Evolutionary conservation across 2,797 vertebrate genomes (phyloP).

Genomic region (Gouania willdenowi): DNA sequence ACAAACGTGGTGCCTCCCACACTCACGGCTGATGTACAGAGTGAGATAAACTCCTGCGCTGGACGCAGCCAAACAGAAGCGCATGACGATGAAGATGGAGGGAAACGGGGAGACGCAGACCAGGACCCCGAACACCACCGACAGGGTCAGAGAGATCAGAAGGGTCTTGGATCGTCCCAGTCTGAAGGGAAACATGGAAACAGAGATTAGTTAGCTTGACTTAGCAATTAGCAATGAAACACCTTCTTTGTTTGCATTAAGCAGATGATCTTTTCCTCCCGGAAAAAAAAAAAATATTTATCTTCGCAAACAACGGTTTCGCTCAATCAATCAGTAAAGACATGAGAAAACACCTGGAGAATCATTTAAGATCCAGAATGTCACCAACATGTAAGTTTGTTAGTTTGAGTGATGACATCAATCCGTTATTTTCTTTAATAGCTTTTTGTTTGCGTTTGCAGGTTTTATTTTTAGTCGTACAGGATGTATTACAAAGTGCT

Average conservation of each 20-base stretch:
- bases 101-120: conserved; percentile 83
- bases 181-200: conserved; percentile 49
- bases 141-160: conserved; percentile 79
- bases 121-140: conserved; percentile 83
- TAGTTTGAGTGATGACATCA: too few species aligned
- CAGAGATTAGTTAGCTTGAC: neutral
- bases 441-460: too few species aligned
- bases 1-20: too few species aligned
- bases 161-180: conserved; percentile 81
- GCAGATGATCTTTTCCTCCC: conserved; percentile 6
- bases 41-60: conserved; percentile 82
- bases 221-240: neutral
- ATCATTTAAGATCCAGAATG: too few species aligned
- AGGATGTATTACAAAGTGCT: too few species aligned
- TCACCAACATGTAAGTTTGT: too few species aligned
- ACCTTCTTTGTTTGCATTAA: conserved; percentile 3
- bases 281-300: conserved; percentile 8
- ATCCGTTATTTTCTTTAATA: too few species aligned
- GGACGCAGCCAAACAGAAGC: conserved; percentile 83
- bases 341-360: too few species aligned
- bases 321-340: conserved; percentile 46
- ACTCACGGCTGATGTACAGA: conserved; percentile 86
- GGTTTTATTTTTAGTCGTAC: too few species aligned
- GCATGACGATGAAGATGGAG: conserved; percentile 82
- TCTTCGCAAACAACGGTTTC: conserved; percentile 39